Evolutionary conservation across 2,797 vertebrate species (phyloP).

Genomic region (Lycodopsis pacificus): DNA sequence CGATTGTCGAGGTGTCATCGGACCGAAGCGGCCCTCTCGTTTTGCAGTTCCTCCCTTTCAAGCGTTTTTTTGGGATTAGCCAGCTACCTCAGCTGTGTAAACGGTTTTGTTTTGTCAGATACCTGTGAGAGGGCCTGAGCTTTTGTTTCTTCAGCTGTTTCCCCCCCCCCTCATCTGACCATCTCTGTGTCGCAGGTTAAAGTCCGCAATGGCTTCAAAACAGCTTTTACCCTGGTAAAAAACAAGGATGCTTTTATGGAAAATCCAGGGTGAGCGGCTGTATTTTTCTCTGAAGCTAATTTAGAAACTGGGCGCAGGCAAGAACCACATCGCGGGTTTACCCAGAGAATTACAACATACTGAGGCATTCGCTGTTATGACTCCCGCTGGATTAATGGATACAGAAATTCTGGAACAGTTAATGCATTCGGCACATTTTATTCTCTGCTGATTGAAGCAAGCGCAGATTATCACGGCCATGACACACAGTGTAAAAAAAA

Average conservation of each 20-base stretch:
- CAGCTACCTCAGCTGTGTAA: conserved; percentile 68
- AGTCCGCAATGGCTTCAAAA: conserved; percentile 22
- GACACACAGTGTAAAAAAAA: conserved; percentile 19
- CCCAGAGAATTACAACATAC: conserved; percentile 56
- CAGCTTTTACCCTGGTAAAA: conserved; percentile 3
- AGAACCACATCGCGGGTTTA: conserved; percentile 25
- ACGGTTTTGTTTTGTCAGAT: conserved; percentile 64
- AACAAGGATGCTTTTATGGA: neutral
- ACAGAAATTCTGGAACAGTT: conserved; percentile 63
- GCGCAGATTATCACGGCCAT: conserved; percentile 29
- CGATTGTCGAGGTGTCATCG: conserved; percentile 9
- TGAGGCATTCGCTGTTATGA: conserved; percentile 48
- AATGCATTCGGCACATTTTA: conserved; percentile 57
- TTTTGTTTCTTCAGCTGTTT: conserved; percentile 75
- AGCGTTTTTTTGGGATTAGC: conserved; percentile 23
- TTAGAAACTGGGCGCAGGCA: conserved; percentile 23
- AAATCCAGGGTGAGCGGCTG: conserved; percentile 30
- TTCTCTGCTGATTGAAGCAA: conserved; percentile 50
- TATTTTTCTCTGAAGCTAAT: conserved; percentile 34
- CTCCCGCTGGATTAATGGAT: conserved; percentile 62
- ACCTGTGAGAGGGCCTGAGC: conserved; percentile 61
- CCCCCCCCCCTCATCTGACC: conserved; percentile 4
- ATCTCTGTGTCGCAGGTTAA: conserved; percentile 36
- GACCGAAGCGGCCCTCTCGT: conserved; percentile 11
- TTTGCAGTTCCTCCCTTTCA: conserved; percentile 16